Conservation (phyloP, 2,797 vertebrate species). For the Dermochelys coriacea region DNA sequence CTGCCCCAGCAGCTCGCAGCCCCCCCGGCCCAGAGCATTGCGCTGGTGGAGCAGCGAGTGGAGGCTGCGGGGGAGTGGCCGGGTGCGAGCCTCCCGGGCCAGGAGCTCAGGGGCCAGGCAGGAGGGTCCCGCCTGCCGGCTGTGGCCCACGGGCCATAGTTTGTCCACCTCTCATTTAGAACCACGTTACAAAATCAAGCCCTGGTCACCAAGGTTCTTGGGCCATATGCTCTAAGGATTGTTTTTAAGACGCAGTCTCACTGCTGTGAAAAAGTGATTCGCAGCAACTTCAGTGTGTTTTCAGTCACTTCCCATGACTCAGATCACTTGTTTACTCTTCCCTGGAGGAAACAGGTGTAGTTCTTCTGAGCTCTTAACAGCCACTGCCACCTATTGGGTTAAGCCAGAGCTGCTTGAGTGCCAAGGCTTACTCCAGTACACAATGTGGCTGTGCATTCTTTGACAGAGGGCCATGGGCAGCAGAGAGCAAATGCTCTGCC, state of each 20-base stretch:
- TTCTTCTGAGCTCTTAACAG: not conserved
- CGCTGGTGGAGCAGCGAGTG: no score
- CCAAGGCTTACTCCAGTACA: not conserved
- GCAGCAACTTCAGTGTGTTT: slow-evolving; percentile 59
- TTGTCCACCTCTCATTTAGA: slow-evolving; percentile 2
- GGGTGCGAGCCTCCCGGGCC: no score
- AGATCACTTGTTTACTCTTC: slow-evolving; percentile 1
- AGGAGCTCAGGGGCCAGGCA: no score
- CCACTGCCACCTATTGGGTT: slow-evolving; percentile 48
- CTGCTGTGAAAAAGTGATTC: slow-evolving; percentile 52
- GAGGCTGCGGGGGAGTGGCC: no score
- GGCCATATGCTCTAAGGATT: slow-evolving; percentile 18
- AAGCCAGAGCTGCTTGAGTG: not conserved
- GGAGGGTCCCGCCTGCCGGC: no score
- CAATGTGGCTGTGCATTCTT: not conserved
- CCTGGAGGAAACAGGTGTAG: not conserved
- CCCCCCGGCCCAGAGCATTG: no score
- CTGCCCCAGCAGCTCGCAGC: no score
- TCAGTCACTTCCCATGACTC: slow-evolving; percentile 45
- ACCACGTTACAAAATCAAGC: slow-evolving; percentile 53
- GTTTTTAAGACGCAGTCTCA: slow-evolving; percentile 39
- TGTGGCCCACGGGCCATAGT: no score
- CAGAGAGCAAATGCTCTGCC: slow-evolving; percentile 65
- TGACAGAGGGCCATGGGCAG: slow-evolving; percentile 70
- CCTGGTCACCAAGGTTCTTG: slow-evolving; percentile 32